These are phyloP conservation scores for human (Homo sapiens) DNA, from an alignment of 2,113 vertebrate genomes.

Conservation along the genomic window DNA sequence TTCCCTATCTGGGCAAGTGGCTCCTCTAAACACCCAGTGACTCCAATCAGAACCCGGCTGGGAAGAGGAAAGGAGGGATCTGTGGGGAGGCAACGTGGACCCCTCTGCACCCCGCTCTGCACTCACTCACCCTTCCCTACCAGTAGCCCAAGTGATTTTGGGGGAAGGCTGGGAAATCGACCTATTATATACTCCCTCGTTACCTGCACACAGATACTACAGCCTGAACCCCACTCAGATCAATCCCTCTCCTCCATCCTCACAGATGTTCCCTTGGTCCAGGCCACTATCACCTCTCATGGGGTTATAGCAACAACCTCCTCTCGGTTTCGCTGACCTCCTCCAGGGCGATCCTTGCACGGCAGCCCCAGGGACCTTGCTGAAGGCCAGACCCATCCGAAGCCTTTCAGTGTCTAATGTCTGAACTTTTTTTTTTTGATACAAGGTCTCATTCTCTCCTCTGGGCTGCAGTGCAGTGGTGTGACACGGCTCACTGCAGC, in stretches of 20 bases:
- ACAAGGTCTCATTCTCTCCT: no score
- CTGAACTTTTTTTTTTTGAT: neutral
- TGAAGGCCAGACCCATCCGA: fast-evolving
- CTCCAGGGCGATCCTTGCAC: neutral
- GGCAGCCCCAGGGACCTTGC: neutral
- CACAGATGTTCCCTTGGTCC: neutral
- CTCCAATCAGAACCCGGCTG: neutral
- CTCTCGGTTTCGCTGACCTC: neutral
- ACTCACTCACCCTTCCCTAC: neutral
- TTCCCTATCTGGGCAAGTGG: neutral
- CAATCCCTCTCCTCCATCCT: neutral
- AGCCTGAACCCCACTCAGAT: neutral
- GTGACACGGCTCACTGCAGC: no score
- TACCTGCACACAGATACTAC: no score
- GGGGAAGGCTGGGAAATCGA: neutral
- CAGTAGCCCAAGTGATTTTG: neutral
- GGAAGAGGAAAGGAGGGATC: no score
- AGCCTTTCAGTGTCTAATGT: neutral
- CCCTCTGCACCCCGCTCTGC: neutral
- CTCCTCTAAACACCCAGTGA: neutral
- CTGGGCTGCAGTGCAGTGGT: no score
- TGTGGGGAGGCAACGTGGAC: neutral
- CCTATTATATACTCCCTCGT: no score
- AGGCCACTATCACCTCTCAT: neutral
- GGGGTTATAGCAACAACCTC: neutral